Base-by-base conservation (phyloP, 1,140 invertebrate genomes). In the Musca vetustissima region DNA sequence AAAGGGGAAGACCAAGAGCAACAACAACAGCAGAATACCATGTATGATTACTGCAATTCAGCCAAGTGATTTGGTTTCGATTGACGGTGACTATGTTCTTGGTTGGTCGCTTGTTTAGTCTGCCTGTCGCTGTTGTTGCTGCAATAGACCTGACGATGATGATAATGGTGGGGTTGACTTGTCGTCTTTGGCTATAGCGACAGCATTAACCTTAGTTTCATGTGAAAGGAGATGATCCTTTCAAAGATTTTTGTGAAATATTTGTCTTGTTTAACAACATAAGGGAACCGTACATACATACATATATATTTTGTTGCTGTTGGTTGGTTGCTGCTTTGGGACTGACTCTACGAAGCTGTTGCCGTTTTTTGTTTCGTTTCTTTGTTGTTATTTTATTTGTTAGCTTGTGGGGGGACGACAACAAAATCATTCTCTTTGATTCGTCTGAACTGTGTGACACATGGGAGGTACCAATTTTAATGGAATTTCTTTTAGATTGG, bases 401-500 rank as follows among this genome's bases (percentile, higher is more conserved):
- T 21, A 36, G 24, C 8, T 24, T 24, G 22, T 24, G 24, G 15
- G 14, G 24, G 53, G 1, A 21, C 53, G 36, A 61, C 57, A 36
- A 59, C 25, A n/a, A 59, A 61, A 61, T 36, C 57, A 61, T 61
- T 61, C n/a, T 65, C 43, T 65, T 67, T 50, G 49, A 47, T 67
- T 43, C 66, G 25, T 55, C 52, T 55, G 66, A 67, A 67, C 66
- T 67, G 66, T 68, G 55, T 68, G 67, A 68, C 67, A 68, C 67
- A 68, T 68, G 67, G 67, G 67, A 59, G 67, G 67, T 48, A 47
- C 57, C 67, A 61, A 61, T 68, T 68, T 68, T 68, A 68, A 68
- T 68, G 67, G 67, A 68, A 68, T 68, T 68, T 68, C 57, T 48
- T 67, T 67, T 67, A 50, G 50, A 53, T 65, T 22, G 43, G 65